Percentiles rank a stretch among this genome's conserved stretches.
Evolutionary conservation across 2,113 vertebrate species (phyloP).

Genomic region (Prunella fulvescens): DNA sequence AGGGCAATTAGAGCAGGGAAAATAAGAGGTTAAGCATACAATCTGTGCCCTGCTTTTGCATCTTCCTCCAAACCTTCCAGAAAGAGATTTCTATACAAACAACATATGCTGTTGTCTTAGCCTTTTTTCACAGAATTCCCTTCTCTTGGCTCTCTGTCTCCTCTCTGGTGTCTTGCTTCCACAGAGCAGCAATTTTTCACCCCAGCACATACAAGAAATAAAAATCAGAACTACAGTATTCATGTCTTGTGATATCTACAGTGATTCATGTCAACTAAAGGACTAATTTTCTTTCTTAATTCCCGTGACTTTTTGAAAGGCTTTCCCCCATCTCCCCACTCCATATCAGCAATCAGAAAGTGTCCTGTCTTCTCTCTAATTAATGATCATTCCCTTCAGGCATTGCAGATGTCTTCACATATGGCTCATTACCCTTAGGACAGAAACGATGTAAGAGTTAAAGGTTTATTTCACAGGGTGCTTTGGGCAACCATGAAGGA

Average conservation of each 20-base stretch:
- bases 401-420: slow-evolving; percentile 74
- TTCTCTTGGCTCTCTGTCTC: neutral
- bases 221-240: neutral
- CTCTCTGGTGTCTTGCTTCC: neutral
- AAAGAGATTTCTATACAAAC: slow-evolving; percentile 18
- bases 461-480: slow-evolving; percentile 79
- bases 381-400: slow-evolving; percentile 66
- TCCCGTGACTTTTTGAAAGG: slow-evolving; percentile 11
- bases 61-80: neutral
- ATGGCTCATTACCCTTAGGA: slow-evolving; percentile 81
- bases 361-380: slow-evolving; percentile 62
- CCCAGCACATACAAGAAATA: neutral
- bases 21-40: neutral
- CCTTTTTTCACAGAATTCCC: neutral
- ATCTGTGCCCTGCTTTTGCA: neutral
- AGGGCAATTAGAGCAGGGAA: neutral
- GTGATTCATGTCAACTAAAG: neutral
- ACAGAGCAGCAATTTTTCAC: neutral
- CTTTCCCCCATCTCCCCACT: neutral
- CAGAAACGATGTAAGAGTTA: slow-evolving; percentile 78
- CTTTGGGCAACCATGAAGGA: slow-evolving; percentile 73
- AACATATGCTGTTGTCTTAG: slow-evolving; percentile 41
- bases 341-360: slow-evolving; percentile 26
- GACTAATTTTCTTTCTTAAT: neutral
- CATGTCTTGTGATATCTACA: neutral